These are phyloP conservation scores for Drosophila flavopinicola DNA, from an alignment of 2,888 invertebrate genomes.

Conservation along the genomic window DNA sequence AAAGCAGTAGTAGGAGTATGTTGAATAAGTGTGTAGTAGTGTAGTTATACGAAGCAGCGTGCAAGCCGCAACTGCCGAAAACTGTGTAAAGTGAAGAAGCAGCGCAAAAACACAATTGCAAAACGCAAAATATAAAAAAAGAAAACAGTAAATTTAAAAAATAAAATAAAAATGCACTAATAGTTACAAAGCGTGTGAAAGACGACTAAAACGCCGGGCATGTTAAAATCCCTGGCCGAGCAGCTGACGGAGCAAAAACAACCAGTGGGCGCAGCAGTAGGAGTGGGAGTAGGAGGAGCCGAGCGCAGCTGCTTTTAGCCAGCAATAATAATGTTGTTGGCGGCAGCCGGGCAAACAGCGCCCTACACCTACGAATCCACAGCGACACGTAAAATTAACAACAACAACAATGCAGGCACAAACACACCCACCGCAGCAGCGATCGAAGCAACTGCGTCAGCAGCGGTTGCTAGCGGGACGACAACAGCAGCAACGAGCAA, in stretches of 20 bases:
- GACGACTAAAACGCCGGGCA: conserved; percentile 54
- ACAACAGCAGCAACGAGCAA: conserved; percentile 20
- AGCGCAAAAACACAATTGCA: conserved; percentile 34
- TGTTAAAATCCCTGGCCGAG: conserved; percentile 44
- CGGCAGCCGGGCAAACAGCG: conserved; percentile 68
- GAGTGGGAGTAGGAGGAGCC: conserved; percentile 4
- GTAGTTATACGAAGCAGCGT: conserved; percentile 70
- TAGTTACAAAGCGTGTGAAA: conserved; percentile 13
- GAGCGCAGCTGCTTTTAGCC: conserved; percentile 33
- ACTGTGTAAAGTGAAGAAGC: conserved; percentile 35
- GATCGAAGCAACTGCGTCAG: conserved; percentile 17
- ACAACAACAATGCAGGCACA: conserved; percentile 44
- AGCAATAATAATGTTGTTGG: conserved; percentile 65
- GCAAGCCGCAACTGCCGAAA: conserved; percentile 48
- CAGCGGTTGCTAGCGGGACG: neutral
- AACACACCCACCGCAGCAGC: conserved; percentile 36
- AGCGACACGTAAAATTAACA: conserved; percentile 51
- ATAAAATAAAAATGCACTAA: conserved; percentile 12
- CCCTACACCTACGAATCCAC: conserved; percentile 59
- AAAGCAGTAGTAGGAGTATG: conserved; percentile 57
- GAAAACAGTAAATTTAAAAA: conserved; percentile 14
- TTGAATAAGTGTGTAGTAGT: conserved; percentile 64
- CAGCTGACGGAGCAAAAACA: conserved; percentile 57
- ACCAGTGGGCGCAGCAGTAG: conserved; percentile 1
- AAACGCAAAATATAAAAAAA: conserved; percentile 21